These are phyloP conservation scores for Scaptomyza cyrtandrae DNA, from an alignment of 2,888 invertebrate genomes.

Conservation along the genomic window DNA sequence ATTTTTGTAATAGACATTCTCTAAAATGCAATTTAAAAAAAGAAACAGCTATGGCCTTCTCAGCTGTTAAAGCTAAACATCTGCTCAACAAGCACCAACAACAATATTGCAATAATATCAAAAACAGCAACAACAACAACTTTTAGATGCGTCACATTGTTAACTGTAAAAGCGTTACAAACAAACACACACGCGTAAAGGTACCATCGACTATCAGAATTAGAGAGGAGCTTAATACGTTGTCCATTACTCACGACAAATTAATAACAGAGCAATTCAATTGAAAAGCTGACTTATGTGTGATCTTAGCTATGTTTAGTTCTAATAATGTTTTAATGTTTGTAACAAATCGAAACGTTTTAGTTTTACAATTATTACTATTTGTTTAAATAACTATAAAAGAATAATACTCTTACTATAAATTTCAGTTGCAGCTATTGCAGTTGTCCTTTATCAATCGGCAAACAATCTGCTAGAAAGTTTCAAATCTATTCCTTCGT, in stretches of 20 bases:
- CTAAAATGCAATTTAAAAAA: constrained; percentile 6
- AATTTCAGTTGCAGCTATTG: not conserved
- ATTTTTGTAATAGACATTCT: constrained; percentile 31
- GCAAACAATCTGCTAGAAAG: not conserved
- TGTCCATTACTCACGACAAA: not conserved
- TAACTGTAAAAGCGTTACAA: constrained; percentile 39
- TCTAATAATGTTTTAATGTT: not conserved
- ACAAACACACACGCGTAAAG: constrained; percentile 23
- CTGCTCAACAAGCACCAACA: constrained; percentile 20
- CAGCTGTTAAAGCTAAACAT: constrained; percentile 44
- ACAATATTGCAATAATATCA: constrained; percentile 3
- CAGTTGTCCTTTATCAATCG: not conserved
- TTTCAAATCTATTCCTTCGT: not conserved
- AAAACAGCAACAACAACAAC: constrained; percentile 3
- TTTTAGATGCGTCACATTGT: constrained; percentile 48
- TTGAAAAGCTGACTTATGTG: not conserved
- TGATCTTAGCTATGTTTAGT: too few species aligned
- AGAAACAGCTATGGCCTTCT: constrained; percentile 41
- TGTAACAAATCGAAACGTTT: not conserved
- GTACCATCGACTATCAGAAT: constrained; percentile 4
- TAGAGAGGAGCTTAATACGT: constrained; percentile 28
- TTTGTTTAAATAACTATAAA: too few species aligned
- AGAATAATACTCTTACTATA: not conserved
- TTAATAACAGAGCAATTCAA: not conserved
- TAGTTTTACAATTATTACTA: too few species aligned